Conservation (phyloP, 2,797 vertebrate species). For the Halcyon leucocephala region DNA sequence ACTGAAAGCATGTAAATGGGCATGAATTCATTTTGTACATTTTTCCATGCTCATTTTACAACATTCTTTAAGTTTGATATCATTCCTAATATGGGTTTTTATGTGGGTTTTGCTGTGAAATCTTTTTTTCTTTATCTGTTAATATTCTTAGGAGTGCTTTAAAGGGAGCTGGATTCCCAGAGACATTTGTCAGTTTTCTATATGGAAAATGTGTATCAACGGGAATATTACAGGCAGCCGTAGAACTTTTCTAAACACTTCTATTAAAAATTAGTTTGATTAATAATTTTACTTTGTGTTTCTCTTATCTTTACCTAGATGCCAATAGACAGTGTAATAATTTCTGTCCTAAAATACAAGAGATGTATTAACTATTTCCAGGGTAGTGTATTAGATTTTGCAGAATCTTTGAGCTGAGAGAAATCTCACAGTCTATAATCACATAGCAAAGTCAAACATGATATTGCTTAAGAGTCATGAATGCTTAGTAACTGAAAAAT, state of each 20-base stretch:
- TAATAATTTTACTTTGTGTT: slow-evolving; percentile 18
- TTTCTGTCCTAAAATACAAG: neutral
- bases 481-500: neutral
- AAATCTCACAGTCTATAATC: neutral
- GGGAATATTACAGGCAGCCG: neutral
- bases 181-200: slow-evolving; percentile 23
- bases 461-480: neutral
- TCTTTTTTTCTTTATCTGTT: slow-evolving; percentile 74
- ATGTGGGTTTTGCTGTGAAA: slow-evolving; percentile 71
- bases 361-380: neutral
- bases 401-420: neutral
- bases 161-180: slow-evolving; percentile 54
- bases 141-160: slow-evolving; percentile 67
- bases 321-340: neutral
- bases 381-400: neutral
- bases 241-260: neutral
- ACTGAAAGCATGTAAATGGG: slow-evolving; percentile 97
- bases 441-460: neutral
- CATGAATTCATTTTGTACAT: slow-evolving; percentile 94
- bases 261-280: slow-evolving; percentile 31
- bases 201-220: slow-evolving; percentile 8
- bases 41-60: slow-evolving; percentile 83
- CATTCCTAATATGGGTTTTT: slow-evolving; percentile 80
- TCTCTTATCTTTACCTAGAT: neutral
- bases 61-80: slow-evolving; percentile 83